Evolutionary conservation across 2,888 invertebrate genomes (phyloP).

Genomic region (Mesochorus sp.): DNA sequence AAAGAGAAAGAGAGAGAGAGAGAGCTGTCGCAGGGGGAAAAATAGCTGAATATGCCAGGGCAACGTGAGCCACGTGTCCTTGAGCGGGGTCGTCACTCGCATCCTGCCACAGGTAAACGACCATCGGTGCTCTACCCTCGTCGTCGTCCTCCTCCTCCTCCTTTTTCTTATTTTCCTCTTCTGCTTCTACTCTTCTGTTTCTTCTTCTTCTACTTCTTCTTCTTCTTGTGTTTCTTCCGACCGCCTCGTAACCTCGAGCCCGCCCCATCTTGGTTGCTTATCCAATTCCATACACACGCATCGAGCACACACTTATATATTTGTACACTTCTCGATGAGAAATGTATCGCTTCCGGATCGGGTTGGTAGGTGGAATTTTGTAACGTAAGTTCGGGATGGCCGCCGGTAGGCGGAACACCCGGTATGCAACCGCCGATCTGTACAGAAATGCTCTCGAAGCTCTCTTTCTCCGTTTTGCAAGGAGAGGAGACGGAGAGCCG

Average conservation of each 20-base stretch:
- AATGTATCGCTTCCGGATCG: slow-evolving; percentile 53
- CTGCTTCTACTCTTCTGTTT: background rate
- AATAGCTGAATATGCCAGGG: slow-evolving; percentile 73
- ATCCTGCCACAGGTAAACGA: slow-evolving; percentile 80
- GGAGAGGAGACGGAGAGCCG: slow-evolving; percentile 24
- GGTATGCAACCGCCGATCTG: slow-evolving; percentile 19
- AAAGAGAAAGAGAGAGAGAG: slow-evolving; percentile 1
- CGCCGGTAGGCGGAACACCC: slow-evolving; percentile 50
- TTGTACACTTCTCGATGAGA: slow-evolving; percentile 29
- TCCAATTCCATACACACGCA: slow-evolving; percentile 23
- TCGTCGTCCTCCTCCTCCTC: slow-evolving; percentile 27
- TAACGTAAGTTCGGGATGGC: slow-evolving; percentile 9
- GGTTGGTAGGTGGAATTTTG: slow-evolving; percentile 37
- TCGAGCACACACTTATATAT: background rate
- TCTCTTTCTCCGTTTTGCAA: background rate
- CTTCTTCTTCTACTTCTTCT: background rate
- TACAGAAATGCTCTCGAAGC: slow-evolving; percentile 34
- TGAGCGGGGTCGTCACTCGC: slow-evolving; percentile 82
- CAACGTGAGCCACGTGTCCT: slow-evolving; percentile 77
- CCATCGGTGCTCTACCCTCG: slow-evolving; percentile 70
- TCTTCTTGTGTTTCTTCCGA: slow-evolving; percentile 37
- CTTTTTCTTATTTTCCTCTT: background rate
- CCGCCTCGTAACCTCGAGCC: slow-evolving; percentile 46
- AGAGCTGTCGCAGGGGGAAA: background rate
- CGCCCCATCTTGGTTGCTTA: slow-evolving; percentile 16